Percentiles rank a stretch among this genome's conserved stretches.
Conservation (phyloP, 1,140 invertebrate species). For the Solenopsis invicta region DNA sequence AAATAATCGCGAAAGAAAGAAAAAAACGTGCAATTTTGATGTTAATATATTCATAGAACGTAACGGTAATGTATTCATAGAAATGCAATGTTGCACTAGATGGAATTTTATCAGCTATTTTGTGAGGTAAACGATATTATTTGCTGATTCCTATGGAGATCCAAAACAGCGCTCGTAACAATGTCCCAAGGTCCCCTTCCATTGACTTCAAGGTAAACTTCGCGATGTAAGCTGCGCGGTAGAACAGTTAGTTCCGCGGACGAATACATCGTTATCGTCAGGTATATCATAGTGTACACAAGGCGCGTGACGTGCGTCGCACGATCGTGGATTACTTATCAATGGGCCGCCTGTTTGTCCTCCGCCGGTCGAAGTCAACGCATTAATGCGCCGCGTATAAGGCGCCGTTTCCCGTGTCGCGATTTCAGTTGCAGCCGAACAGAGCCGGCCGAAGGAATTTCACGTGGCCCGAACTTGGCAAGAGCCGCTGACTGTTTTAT, state of each 20-base stretch:
- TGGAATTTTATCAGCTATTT: constrained; percentile 15
- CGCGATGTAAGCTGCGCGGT: background rate
- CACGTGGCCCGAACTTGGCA: background rate
- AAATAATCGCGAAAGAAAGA: background rate
- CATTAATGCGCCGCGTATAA: constrained; percentile 50
- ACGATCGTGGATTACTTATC: constrained; percentile 46
- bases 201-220: constrained; percentile 6
- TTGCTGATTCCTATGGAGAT: background rate
- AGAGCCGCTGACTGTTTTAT: too few species aligned
- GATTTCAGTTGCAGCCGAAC: constrained; percentile 48
- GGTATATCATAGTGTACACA: constrained; percentile 37
- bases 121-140: background rate
- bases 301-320: background rate
- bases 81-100: background rate
- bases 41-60: background rate
- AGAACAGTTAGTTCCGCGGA: background rate
- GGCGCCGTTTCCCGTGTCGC: constrained; percentile 37
- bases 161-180: constrained; percentile 24
- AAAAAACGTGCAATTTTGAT: background rate
- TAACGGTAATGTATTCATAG: background rate
- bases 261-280: constrained; percentile 3
- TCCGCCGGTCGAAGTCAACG: constrained; percentile 8
- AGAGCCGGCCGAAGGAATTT: constrained; percentile 34
- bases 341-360: constrained; percentile 39
- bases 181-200: background rate